Conservation (phyloP, 1,140 invertebrate genomes). For the Bombus impatiens region DNA sequence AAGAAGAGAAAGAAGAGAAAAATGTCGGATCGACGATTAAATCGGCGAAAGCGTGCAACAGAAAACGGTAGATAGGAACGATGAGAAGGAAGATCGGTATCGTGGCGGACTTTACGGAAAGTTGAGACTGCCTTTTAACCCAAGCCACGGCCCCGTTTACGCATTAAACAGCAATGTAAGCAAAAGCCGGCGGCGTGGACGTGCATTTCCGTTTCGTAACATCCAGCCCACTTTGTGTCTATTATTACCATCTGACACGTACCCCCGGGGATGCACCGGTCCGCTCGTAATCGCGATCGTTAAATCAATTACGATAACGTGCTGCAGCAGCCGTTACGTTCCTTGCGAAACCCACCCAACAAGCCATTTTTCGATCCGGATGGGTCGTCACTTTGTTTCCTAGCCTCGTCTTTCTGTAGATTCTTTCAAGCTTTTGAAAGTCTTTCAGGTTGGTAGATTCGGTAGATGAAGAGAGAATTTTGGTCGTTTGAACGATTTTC, state of each 20-base stretch:
- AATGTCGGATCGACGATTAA: not conserved
- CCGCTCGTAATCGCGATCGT: conserved; percentile 55
- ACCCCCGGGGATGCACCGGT: conserved; percentile 27
- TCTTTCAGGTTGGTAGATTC: not conserved
- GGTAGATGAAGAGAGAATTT: too few species aligned
- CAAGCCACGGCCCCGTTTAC: conserved; percentile 45
- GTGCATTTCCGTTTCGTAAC: conserved; percentile 68
- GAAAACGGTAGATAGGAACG: not conserved
- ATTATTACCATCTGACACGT: conserved; percentile 62
- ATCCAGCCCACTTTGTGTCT: conserved; percentile 64
- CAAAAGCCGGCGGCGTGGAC: conserved; percentile 53
- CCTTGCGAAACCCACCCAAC: not conserved
- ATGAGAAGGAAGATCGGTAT: conserved; percentile 1
- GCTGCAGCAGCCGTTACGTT: not conserved
- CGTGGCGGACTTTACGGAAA: not conserved
- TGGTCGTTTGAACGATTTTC: too few species aligned
- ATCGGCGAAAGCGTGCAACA: not conserved
- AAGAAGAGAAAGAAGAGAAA: not conserved
- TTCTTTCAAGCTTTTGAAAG: not conserved
- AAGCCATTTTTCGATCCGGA: not conserved
- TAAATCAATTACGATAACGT: conserved; percentile 62
- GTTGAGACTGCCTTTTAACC: conserved; percentile 9
- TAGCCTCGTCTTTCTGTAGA: not conserved
- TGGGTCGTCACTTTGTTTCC: not conserved
- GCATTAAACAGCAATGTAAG: conserved; percentile 63